Evolutionary conservation across 2,888 invertebrate genomes (phyloP).

Genomic region (Galerucella nymphaeae): DNA sequence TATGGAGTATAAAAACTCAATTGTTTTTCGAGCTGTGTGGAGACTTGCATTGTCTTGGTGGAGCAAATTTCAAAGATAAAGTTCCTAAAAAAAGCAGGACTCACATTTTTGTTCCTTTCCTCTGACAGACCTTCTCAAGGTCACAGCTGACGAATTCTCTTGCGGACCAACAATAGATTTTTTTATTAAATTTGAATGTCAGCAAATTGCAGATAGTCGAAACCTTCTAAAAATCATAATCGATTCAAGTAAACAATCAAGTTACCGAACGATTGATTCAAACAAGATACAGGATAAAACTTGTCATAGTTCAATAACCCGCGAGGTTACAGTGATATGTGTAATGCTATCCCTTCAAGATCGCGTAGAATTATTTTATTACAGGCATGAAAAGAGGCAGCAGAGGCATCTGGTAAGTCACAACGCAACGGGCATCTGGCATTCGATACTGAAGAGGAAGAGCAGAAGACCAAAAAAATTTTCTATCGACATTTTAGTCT

Average conservation of each 20-base stretch:
- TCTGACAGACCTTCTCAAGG: too few species aligned
- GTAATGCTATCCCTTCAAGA: conserved; percentile 18
- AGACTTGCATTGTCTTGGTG: too few species aligned
- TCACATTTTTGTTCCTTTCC: too few species aligned
- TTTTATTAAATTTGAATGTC: too few species aligned
- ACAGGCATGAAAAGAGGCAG: background rate
- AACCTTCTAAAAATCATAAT: conserved; percentile 2
- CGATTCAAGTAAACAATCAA: conserved; percentile 7
- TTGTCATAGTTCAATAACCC: conserved; percentile 18
- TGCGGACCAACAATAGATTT: too few species aligned
- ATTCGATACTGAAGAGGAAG: conserved; percentile 13
- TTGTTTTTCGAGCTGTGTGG: too few species aligned
- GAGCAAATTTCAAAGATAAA: too few species aligned
- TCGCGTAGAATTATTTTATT: conserved; percentile 25
- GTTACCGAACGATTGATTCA: conserved; percentile 9
- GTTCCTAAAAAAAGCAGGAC: too few species aligned
- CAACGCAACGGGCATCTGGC: conserved; percentile 27
- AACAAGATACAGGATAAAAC: conserved; percentile 9
- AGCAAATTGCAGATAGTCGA: too few species aligned
- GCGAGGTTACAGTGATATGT: background rate
- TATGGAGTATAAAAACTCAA: too few species aligned
- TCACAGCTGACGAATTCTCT: too few species aligned
- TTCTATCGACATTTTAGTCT: background rate
- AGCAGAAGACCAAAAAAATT: conserved; percentile 4
- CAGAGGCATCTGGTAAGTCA: conserved; percentile 29